Base-by-base conservation (phyloP, 1,140 invertebrate species). In the Orius insidiosus region DNA sequence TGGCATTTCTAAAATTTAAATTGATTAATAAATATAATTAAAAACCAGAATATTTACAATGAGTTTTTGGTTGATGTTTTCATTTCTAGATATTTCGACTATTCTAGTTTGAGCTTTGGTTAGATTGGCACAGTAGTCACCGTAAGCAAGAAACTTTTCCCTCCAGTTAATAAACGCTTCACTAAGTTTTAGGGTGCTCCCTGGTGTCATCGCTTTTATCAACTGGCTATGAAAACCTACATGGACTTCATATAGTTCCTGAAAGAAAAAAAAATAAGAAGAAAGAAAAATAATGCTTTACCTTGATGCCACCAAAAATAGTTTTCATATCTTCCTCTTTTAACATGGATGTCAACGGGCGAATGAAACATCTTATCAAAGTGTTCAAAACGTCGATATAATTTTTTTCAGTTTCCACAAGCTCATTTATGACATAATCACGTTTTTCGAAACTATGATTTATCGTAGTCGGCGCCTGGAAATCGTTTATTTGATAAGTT, bases 361-460 rank as follows among this genome's bases (percentile, higher is more conserved):
- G 67, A 56, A 85, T 75, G 56, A 89, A 93, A 60, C 84, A 76
- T 47, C 73, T 73, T 45, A 83, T 76, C 34, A 98, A 73, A 66
- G 88, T 93, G 55, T 75, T 75, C 11, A 98, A 68, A 32, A 94
- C 93, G 54, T 94, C 86, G 13, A 95, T 78, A 61, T 97, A 98
- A 66, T 97, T 97, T 50, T 80, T 83, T 64, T 98, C 94, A 0
- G 94, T 98, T 63, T 96, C 90, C 9, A 96, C 73, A 3, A 98
- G 67, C 64, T 98, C 94, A 56, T 88, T 80, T 50, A 98, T 84
- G 41, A 94, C 92, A 60, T 92, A 92, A 64, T 97, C 92, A 48
- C 90, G 68, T 64, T 95, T 95, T 60, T 89, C 86, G 44, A 58
- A 53, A 36, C 53, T 58, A 18, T 55, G 56, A 41, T 31, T 53